Percentiles rank a stretch among this genome's conserved stretches.
Conservation (phyloP, 2,797 vertebrate genomes). For the Cichlasoma orientale region DNA sequence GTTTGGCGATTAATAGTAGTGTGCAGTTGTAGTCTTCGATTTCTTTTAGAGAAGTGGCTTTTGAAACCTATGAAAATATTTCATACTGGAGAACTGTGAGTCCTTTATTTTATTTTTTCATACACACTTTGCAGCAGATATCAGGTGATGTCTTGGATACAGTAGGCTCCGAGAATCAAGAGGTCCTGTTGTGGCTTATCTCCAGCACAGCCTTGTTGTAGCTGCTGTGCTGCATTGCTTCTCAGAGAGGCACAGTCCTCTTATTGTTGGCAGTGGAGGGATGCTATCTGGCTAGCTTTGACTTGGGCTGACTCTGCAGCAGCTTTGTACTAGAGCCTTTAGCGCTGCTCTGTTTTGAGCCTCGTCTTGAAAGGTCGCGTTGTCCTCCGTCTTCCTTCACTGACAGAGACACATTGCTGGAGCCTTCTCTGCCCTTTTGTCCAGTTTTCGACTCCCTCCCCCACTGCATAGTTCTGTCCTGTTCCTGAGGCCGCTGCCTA, state of each 20-base stretch:
- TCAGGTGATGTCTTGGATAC: constrained; percentile 11
- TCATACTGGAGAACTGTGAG: background rate
- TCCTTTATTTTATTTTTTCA: background rate
- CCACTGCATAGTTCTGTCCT: background rate
- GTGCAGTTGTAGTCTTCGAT: background rate
- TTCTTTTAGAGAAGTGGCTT: background rate
- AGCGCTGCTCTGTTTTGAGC: constrained; percentile 31
- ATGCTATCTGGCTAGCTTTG: constrained; percentile 34
- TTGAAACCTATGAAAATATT: background rate
- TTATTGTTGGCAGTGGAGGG: constrained; percentile 47
- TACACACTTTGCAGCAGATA: background rate
- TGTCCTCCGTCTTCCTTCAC: constrained; percentile 40
- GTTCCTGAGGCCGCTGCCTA: constrained; percentile 18
- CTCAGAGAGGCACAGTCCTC: constrained; percentile 47
- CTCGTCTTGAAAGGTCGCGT: constrained; percentile 42
- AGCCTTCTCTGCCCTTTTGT: constrained; percentile 42
- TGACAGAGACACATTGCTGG: constrained; percentile 47
- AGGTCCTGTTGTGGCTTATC: constrained; percentile 33
- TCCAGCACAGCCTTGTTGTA: constrained; percentile 12
- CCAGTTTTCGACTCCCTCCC: background rate
- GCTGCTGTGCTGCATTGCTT: constrained; percentile 21
- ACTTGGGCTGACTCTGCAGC: constrained; percentile 42
- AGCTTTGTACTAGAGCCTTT: constrained; percentile 37
- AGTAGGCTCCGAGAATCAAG: constrained; percentile 13
- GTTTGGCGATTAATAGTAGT: background rate